phyloP scores from a whole-genome alignment of 1,140 invertebrate species.

The Xylocopa sonorina region DNA sequence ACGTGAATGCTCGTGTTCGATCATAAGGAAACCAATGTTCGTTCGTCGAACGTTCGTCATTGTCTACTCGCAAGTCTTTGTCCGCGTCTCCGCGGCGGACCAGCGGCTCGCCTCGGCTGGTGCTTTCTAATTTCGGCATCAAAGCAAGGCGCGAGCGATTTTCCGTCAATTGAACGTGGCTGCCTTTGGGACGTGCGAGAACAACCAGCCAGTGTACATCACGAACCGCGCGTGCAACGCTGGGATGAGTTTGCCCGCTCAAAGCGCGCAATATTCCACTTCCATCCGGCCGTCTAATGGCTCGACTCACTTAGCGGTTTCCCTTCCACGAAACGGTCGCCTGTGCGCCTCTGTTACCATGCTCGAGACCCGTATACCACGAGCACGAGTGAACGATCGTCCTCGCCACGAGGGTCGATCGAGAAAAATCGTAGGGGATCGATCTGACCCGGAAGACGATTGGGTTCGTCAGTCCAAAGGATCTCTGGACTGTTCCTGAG shows the following conservation, averaged over 20 bases:
- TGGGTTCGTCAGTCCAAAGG: constrained; percentile 8
- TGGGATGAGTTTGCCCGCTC: constrained; percentile 46
- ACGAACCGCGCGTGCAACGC: constrained; percentile 67
- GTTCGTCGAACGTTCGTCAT: not conserved
- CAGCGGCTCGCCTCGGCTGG: not conserved
- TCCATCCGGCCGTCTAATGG: constrained; percentile 74
- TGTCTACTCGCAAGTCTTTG: not conserved
- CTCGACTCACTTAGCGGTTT: constrained; percentile 45
- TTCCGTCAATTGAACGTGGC: constrained; percentile 72
- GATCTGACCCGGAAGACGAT: constrained; percentile 9
- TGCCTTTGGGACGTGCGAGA: constrained; percentile 59
- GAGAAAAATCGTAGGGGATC: constrained; percentile 22
- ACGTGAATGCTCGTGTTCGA: not conserved
- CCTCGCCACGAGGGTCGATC: constrained; percentile 1
- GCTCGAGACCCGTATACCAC: not conserved
- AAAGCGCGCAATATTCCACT: constrained; percentile 71
- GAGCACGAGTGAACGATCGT: constrained; percentile 32
- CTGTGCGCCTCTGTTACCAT: too few relatives aligned
- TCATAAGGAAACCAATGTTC: not conserved
- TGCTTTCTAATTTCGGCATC: constrained; percentile 79
- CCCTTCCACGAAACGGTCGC: constrained; percentile 37
- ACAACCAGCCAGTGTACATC: constrained; percentile 65
- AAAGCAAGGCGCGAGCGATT: constrained; percentile 75
- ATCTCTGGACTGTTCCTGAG: too few relatives aligned
- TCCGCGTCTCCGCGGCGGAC: not conserved